These are phyloP conservation scores for Elaphurus davidianus DNA, from an alignment of 2,113 vertebrate species.

Conservation along the genomic window DNA sequence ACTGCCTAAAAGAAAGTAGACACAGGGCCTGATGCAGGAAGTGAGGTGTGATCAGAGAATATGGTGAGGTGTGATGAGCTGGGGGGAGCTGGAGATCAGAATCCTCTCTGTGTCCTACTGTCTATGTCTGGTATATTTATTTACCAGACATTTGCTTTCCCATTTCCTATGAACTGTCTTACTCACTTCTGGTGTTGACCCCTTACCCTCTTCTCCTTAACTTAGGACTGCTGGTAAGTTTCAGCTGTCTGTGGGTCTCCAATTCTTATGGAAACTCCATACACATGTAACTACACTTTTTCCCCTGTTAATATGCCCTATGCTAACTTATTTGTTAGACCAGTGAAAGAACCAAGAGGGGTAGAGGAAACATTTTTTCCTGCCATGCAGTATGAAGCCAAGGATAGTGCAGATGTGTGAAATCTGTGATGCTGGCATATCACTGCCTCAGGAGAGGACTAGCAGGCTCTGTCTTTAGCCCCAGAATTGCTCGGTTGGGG, in stretches of 20 bases:
- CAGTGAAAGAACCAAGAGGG: background rate
- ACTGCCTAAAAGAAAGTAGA: background rate
- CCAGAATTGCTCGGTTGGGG: too few species aligned
- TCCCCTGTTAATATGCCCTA: background rate
- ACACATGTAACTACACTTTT: background rate
- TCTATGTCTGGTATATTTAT: background rate
- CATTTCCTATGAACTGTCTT: background rate
- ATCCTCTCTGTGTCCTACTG: background rate
- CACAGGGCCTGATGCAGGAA: background rate
- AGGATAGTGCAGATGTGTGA: rapidly evolving
- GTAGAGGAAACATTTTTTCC: background rate
- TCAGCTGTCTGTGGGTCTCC: background rate
- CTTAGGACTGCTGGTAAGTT: background rate
- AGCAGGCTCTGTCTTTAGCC: too few species aligned
- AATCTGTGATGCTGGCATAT: rapidly evolving
- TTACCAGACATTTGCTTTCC: background rate
- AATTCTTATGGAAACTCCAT: background rate
- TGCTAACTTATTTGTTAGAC: background rate
- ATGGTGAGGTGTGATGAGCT: background rate
- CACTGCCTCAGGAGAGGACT: rapidly evolving
- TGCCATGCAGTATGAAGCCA: background rate
- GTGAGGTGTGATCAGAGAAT: rapidly evolving
- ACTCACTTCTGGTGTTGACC: background rate
- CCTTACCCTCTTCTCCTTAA: too few species aligned
- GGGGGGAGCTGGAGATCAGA: background rate